Evolutionary conservation across 2,113 vertebrate genomes (phyloP), one percentile per base, ranked within the genome.

Genomic region (Tragulus kanchil): DNA sequence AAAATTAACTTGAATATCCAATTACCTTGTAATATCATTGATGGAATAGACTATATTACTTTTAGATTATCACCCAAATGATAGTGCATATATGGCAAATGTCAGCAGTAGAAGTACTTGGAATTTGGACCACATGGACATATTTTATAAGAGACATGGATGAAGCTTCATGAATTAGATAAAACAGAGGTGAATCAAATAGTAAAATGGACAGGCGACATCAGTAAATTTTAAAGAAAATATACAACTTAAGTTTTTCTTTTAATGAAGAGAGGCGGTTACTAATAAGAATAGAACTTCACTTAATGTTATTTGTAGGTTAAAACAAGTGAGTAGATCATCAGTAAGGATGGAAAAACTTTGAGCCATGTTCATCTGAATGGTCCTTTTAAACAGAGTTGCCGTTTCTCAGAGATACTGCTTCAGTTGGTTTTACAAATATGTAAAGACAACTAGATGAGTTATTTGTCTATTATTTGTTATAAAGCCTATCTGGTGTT

Each of bases 281-380:
- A 90, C 31, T 77, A 4, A 54, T 28, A 50, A 50, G 14, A 89
- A 77, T 45, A 17, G 31, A 79, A 9, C 11, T 90, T 89, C 83
- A 65, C 8, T 64, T 87, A 42, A 78, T 89, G 26, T 17, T 95
- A 10, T 81, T 75, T 73, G 71, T 84, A 86, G 67, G 5, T 54
- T 92, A 89, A 93, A 92, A 75, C 12, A 86, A 95, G 16, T 89
- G 67, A 91, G n/a, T 19, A 62, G 91, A 59, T 96, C 64, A 48
- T 62, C 17, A 36, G 16, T 79, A 90, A 83, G 6, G 13, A 64
- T 75, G 28, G 59, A 58, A 85, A 26, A 86, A 83, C 16, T 77
- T 85, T 81, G 16, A 85, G 6, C 11, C 13, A 71, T 48, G 67
- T 25, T 84, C 45, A 90, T 88, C 59, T 79, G 36, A 86, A 75